These are phyloP conservation scores for Cetoscarus ocellatus DNA, from an alignment of 2,797 vertebrate species.

Conservation along the genomic window DNA sequence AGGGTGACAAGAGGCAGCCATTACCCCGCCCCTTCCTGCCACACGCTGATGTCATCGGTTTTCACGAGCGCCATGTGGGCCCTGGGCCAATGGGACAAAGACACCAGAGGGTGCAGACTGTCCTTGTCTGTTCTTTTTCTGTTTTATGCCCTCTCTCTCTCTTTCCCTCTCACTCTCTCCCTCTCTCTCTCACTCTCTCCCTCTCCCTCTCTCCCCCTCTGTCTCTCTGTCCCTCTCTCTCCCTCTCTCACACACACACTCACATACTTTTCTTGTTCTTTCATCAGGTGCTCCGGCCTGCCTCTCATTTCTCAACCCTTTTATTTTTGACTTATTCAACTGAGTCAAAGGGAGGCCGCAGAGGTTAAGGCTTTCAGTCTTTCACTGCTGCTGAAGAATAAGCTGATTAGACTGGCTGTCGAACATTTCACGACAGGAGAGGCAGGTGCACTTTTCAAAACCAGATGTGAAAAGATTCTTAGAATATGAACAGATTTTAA, in stretches of 20 bases:
- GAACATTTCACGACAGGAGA: constrained; percentile 33
- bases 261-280: constrained; percentile 18
- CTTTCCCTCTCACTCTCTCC: constrained; percentile 25
- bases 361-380: constrained; percentile 44
- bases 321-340: constrained; percentile 58
- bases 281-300: constrained; percentile 55
- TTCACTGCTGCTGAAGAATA: constrained; percentile 43
- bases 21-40: constrained; percentile 62
- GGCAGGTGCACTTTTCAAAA: constrained; percentile 12
- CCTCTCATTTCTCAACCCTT: constrained; percentile 40
- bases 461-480: not conserved
- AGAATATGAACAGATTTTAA: too few species aligned
- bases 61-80: constrained; percentile 50
- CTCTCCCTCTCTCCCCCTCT: constrained; percentile 28
- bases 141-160: constrained; percentile 30
- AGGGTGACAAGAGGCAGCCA: constrained; percentile 74
- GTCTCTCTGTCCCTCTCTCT: constrained; percentile 24
- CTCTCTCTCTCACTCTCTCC: constrained; percentile 21
- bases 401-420: constrained; percentile 46
- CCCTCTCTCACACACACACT: constrained; percentile 16
- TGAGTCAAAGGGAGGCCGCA: constrained; percentile 48
- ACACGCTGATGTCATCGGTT: constrained; percentile 79
- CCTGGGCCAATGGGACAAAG: constrained; percentile 76
- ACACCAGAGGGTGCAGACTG: constrained; percentile 58
- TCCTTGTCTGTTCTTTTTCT: constrained; percentile 31